Evolutionary conservation across 1,140 invertebrate genomes (phyloP), one percentile per base, ranked within the genome.

Genomic region (Zelostemma sp.): DNA sequence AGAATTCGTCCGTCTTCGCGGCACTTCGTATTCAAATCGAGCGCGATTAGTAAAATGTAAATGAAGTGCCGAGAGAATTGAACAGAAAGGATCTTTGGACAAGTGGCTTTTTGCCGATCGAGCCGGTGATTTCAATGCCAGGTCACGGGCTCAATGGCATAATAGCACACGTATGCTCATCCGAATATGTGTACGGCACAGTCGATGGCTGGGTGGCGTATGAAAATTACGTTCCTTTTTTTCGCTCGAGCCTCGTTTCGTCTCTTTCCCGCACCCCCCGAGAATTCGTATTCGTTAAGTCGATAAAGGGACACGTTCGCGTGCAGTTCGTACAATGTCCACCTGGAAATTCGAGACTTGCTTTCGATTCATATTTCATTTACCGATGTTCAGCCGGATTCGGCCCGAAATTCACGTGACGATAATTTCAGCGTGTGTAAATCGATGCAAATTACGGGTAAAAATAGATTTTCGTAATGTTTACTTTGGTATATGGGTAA

Each of bases 101-200:
- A 63, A 14, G 48, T 57, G 38, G 46, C 12, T 21, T 14, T 40
- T 45, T 53, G 33, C 45, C 49, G 63, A 67, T 67, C 46, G 14
- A 16, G 56, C 60, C 60, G 45, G 72, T 74, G 79, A 80, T 73
- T 80, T 80, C 78, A 80, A 80, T 69, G 79, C 79, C 50, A 70
- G 79, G 75, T 72, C 61, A 31, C 61, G 47, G 8, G 35, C 48
- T 50, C 60, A 54, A 49, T 48, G 25, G 49, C 55, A 59, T 58
- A 51, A 41, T 62, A 19, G 21, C 21, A 28, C 25, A 40, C 25
- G 25, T 54, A 51, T 35, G 46, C 50, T 51, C 9, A n/a, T 58
- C 31, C 48, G 38, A 28, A 46, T 21, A 28, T 47, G 28, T 8
- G 21, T n/a, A n/a, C n/a, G n/a, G n/a, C n/a, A n/a, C n/a, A n/a